A percentile compares a stretch with the other conserved stretches of the same genome.
These are phyloP conservation scores for Puntigrus tetrazona DNA, from an alignment of 2,113 vertebrate genomes.

Conservation along the genomic window DNA sequence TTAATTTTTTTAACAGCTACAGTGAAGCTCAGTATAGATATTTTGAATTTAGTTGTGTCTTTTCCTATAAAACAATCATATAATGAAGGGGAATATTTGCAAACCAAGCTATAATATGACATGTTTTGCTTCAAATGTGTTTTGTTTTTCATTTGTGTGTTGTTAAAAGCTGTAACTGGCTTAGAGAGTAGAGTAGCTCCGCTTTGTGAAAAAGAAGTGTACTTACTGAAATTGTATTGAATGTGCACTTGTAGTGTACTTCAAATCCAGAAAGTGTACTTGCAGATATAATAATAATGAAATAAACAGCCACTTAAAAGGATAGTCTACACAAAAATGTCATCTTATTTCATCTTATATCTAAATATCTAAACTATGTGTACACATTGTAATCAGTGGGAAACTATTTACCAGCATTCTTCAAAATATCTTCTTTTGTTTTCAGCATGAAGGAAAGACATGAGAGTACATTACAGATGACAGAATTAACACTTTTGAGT, in stretches of 20 bases:
- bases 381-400: background rate
- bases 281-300: background rate
- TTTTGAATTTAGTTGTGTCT: conserved; percentile 41
- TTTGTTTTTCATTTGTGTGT: conserved; percentile 2
- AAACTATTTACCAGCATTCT: background rate
- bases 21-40: conserved; percentile 32
- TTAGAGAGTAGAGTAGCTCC: background rate
- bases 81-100: background rate
- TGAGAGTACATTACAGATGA: background rate
- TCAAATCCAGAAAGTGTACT: background rate
- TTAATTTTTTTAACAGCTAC: background rate
- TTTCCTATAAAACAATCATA: conserved; percentile 6
- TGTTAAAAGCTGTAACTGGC: background rate
- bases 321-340: too few species aligned
- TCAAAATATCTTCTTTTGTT: background rate
- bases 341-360: too few species aligned
- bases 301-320: background rate
- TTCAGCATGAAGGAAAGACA: too few species aligned
- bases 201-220: background rate
- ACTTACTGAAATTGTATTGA: background rate
- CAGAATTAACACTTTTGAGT: background rate
- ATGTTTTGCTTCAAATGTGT: conserved; percentile 5
- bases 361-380: background rate
- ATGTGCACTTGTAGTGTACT: background rate
- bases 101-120: background rate